Evolutionary conservation across 2,113 vertebrate species (phyloP).

Genomic region (Empidonax traillii): DNA sequence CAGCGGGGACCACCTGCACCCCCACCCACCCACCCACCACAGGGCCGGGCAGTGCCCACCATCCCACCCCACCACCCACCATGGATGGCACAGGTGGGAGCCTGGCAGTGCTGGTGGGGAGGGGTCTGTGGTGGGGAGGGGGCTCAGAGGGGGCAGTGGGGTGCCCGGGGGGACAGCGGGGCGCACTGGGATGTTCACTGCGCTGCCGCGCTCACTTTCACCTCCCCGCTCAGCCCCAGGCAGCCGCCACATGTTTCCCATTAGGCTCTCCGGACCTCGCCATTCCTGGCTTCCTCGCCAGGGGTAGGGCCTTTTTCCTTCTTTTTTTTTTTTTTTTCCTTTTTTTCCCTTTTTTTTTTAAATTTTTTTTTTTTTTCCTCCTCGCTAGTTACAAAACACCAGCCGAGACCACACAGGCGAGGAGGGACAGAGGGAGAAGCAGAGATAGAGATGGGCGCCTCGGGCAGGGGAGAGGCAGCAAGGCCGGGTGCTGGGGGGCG

Average conservation of each 20-base stretch:
- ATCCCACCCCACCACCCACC: background rate
- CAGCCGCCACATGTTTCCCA: slow-evolving; percentile 81
- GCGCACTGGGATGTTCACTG: background rate
- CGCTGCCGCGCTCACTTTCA: slow-evolving; percentile 61
- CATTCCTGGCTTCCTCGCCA: slow-evolving; percentile 46
- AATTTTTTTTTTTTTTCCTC: background rate
- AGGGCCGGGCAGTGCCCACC: background rate
- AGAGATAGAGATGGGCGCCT: background rate
- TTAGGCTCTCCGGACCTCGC: slow-evolving; percentile 69
- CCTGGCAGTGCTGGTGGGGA: background rate
- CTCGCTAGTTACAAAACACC: slow-evolving; percentile 25
- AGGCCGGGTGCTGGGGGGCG: background rate
- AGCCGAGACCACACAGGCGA: slow-evolving; percentile 56
- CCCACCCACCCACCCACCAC: no score
- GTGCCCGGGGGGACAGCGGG: background rate
- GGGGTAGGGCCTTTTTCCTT: slow-evolving; percentile 48
- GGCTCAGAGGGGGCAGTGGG: background rate
- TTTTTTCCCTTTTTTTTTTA: background rate
- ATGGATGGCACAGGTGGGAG: fast-evolving
- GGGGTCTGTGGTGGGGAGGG: background rate
- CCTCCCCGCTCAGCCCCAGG: slow-evolving; percentile 72
- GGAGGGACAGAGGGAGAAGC: background rate
- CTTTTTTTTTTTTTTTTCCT: background rate
- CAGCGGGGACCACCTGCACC: background rate
- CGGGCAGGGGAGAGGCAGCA: background rate